Evolutionary conservation across 2,888 invertebrate genomes (phyloP), one percentile per base, ranked within the genome.

Genomic region (Spodoptera littoralis): DNA sequence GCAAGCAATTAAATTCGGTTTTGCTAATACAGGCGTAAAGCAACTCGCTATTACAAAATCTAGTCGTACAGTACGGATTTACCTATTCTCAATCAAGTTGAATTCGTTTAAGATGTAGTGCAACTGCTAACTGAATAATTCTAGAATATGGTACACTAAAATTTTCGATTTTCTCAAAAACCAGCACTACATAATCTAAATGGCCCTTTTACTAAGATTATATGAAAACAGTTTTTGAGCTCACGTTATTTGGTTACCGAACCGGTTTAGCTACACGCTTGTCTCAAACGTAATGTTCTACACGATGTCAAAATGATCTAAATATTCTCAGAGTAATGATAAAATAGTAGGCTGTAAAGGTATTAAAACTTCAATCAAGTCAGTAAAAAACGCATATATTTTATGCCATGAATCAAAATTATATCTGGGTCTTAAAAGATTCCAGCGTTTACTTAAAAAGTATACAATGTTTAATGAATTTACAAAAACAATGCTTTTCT

Each of bases 391-490:
- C 73, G 73, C 73, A 73, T 75, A 73, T 73, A 73, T 73, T 73
- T 73, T 73, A 73, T 73, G 73, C 73, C 73, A 73, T 75, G 75
- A 73, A 73, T 77, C 73, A 77, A 73, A 73, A 75, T 76, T 70
- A 75, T 77, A 75, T 63, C 77, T 77, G 69, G 73, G 73, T 77
- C 75, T 73, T 60, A 61, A 70, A 18, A 74, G 75, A 74, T 70
- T 73, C 74, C 73, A 73, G 71, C 70, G 59, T 70, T 72, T 73
- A 74, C 73, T 74, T 73, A 77, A 73, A 74, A 75, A 68, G 75
- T 73, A 75, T 75, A 75, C 77, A 76, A 66, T 73, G 77, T 77
- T 36, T 76, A 68, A 77, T 65, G 73, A 73, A 75, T 75, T 75
- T 76, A 74, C 67, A 75, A 76, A 75, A 75, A 73, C 75, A 74